These are phyloP conservation scores for Enteromius treurensis DNA, from an alignment of 2,797 vertebrate genomes.

Conservation along the genomic window DNA sequence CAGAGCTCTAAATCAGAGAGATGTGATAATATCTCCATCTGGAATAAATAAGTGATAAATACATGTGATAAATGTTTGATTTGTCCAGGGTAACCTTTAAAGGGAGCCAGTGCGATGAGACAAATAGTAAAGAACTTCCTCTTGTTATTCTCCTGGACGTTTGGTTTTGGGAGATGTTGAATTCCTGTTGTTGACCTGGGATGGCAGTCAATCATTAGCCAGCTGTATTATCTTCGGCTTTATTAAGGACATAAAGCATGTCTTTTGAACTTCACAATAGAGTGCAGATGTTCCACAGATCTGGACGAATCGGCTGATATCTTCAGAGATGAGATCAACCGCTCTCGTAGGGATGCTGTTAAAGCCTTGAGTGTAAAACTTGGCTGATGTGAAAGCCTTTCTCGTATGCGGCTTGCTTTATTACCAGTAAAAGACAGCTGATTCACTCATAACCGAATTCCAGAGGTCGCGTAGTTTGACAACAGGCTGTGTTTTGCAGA, in stretches of 20 bases:
- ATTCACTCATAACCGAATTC: conserved; percentile 54
- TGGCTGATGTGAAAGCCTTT: conserved; percentile 42
- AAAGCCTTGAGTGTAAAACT: conserved; percentile 49
- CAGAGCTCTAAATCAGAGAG: conserved; percentile 56
- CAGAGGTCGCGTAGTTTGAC: conserved; percentile 45
- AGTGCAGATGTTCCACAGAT: conserved; percentile 54
- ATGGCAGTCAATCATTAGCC: conserved; percentile 54
- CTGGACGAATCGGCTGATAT: conserved; percentile 43
- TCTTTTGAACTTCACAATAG: conserved; percentile 55
- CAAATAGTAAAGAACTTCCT: conserved; percentile 19
- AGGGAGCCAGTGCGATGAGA: conserved; percentile 23
- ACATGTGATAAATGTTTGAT: conserved; percentile 63
- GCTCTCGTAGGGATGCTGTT: conserved; percentile 43
- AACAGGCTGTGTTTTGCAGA: conserved; percentile 45
- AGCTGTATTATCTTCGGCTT: conserved; percentile 50
- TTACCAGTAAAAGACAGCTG: conserved; percentile 50
- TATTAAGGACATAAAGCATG: conserved; percentile 56
- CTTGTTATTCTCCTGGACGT: neutral
- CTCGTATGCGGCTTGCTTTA: conserved; percentile 42
- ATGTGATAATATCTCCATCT: conserved; percentile 66
- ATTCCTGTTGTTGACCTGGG: conserved; percentile 51
- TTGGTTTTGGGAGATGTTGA: conserved; percentile 17
- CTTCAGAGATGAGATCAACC: conserved; percentile 42
- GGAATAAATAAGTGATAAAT: conserved; percentile 60
- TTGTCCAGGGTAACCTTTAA: conserved; percentile 59